Conservation (phyloP, 2,113 vertebrate genomes). For the Laticauda colubrina region DNA sequence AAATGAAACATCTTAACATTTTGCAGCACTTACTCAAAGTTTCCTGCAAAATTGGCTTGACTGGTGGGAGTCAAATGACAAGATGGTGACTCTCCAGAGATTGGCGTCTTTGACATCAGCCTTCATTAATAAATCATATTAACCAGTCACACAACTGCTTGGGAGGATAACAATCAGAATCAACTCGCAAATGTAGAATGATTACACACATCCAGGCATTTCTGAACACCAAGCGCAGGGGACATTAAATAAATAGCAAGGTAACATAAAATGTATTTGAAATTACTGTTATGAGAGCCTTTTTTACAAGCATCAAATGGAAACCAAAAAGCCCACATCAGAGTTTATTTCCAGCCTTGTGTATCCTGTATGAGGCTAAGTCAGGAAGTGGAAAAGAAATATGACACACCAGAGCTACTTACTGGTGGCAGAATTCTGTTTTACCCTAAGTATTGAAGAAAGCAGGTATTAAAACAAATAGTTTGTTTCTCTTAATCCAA, state of each 20-base stretch:
- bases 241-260: not conserved
- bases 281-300: not conserved
- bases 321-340: not conserved
- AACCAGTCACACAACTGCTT: not conserved
- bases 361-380: not conserved
- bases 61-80: not conserved
- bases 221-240: not conserved
- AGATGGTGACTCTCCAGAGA: not conserved
- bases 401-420: not conserved
- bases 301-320: not conserved
- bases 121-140: not conserved
- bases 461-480: no score
- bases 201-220: not conserved
- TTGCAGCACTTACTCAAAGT: not conserved
- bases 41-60: not conserved
- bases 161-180: not conserved
- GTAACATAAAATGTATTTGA: not conserved
- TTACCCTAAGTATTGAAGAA: not conserved
- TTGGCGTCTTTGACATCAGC: not conserved
- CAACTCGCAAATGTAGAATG: no score
- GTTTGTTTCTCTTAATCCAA: not conserved
- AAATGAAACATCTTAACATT: not conserved
- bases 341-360: not conserved
- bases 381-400: conserved; percentile 1
- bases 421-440: not conserved